Conservation (phyloP, 2,797 vertebrate genomes). For the Borostomias antarcticus region DNA sequence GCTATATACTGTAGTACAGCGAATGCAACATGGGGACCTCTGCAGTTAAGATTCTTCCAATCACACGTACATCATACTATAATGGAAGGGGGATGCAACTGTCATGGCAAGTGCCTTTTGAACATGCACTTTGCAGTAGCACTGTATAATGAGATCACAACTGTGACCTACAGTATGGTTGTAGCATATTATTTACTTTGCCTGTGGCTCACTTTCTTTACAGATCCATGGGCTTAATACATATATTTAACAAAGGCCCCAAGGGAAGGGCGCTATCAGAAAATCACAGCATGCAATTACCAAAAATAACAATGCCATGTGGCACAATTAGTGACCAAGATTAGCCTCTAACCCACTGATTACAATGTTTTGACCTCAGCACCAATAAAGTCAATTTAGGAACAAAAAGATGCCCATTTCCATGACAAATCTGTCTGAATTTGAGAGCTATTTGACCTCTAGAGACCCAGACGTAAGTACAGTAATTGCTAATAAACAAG, state of each 20-base stretch:
- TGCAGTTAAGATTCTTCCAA: too few species aligned
- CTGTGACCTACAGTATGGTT: too few species aligned
- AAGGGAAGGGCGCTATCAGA: constrained; percentile 47
- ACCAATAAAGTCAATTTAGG: constrained; percentile 59
- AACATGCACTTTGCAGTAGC: too few species aligned
- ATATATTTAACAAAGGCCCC: constrained; percentile 59
- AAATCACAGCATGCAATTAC: constrained; percentile 68
- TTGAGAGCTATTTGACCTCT: constrained; percentile 47
- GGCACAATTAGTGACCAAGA: constrained; percentile 67
- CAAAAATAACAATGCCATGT: constrained; percentile 71
- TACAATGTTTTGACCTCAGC: constrained; percentile 59
- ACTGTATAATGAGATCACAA: too few species aligned
- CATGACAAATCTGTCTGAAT: neutral
- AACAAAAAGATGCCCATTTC: neutral
- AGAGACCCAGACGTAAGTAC: constrained; percentile 19
- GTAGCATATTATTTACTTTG: too few species aligned
- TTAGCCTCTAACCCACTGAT: constrained; percentile 59
- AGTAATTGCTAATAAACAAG: constrained; percentile 41
- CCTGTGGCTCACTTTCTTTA: constrained; percentile 20
- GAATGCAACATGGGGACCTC: too few species aligned
- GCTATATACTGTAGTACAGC: too few species aligned
- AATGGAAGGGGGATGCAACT: too few species aligned
- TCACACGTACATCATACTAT: too few species aligned
- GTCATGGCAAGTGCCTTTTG: too few species aligned
- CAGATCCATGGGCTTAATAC: constrained; percentile 53